These are phyloP conservation scores for Gallinago undulata DNA, from an alignment of 2,113 vertebrate genomes.

Conservation along the genomic window DNA sequence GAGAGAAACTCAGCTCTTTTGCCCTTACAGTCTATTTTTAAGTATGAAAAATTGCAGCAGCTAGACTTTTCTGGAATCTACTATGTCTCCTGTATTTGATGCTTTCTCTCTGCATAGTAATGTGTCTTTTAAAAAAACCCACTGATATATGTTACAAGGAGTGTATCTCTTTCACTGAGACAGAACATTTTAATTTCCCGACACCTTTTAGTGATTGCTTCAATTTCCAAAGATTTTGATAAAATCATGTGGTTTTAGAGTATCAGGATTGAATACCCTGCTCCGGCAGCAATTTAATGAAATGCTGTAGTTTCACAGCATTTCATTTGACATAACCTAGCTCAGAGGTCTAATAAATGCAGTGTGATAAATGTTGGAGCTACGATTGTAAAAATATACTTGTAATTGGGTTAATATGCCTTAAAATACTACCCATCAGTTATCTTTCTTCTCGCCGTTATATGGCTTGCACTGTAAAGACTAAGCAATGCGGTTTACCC, in stretches of 20 bases:
- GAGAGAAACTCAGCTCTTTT: neutral
- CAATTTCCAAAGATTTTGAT: slow-evolving; percentile 95
- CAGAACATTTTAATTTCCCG: slow-evolving; percentile 93
- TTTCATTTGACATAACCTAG: slow-evolving; percentile 84
- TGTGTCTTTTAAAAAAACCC: slow-evolving; percentile 77
- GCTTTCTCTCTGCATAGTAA: slow-evolving; percentile 83
- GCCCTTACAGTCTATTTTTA: slow-evolving; percentile 61
- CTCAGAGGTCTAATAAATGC: slow-evolving; percentile 84
- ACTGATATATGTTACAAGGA: slow-evolving; percentile 88
- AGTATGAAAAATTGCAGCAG: slow-evolving; percentile 74
- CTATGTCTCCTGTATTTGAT: slow-evolving; percentile 71
- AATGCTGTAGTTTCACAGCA: slow-evolving; percentile 77
- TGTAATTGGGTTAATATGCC: slow-evolving; percentile 99
- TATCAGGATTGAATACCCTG: slow-evolving; percentile 80
- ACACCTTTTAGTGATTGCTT: slow-evolving; percentile 93
- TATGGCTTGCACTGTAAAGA: slow-evolving; percentile 56
- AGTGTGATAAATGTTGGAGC: slow-evolving; percentile 86
- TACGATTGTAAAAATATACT: slow-evolving; percentile 92
- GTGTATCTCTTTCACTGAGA: slow-evolving; percentile 86
- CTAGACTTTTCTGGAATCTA: slow-evolving; percentile 75
- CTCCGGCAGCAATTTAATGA: slow-evolving; percentile 82
- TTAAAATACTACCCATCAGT: slow-evolving; percentile 98
- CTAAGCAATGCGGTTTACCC: slow-evolving; percentile 38
- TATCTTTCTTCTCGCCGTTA: slow-evolving; percentile 78
- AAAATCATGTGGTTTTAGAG: slow-evolving; percentile 87